Base-by-base conservation (phyloP, 2,797 vertebrate species). In the Babyrousa celebensis region DNA sequence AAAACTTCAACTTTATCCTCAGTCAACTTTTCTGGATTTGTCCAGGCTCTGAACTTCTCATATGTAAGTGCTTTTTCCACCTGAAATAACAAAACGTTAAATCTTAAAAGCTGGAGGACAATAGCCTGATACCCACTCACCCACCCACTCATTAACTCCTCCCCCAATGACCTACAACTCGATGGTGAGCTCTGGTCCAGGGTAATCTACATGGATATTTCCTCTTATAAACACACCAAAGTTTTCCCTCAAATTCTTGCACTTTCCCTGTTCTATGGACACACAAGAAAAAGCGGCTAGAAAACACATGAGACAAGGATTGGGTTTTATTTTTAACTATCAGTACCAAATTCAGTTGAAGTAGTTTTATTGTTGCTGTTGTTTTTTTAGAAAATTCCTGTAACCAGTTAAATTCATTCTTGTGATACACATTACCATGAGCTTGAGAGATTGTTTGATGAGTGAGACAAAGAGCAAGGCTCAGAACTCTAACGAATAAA, bases 31-130 rank as follows among this genome's bases (percentile, higher is more conserved):
- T 99, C 98, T 12, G 99, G 98, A 65, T 97, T 97, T 27, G 99
- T 99, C 99, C 99, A 99, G 1, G 99, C 98, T 58, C 94, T 95
- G 68, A 99, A 98, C 40, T 98, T 99, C 48, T 99, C 98, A 54
- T 99, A 99, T 0, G 99, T 99, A 85, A 99, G 98, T 18, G 97
- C 77, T 65, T 98, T 97, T 98, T 99, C 99, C 97, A 99, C 97
- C 99, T 99, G 94, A 52, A 92, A 89, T 56, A 95, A 71, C 70
- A 32, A 21, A 85, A 16, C 21, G 6, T 25, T 70, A 68, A 4
- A 52, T 23, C 60, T 89, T 27, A 63, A 88, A 58, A 92, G 68
- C 17, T 11, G 20, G 17, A 60, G 2, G 12, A 54, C 36, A 36
- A 12, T 1, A 21, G 15, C 12, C 29, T 36, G 7, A 5, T n/a